phyloP scores from a whole-genome alignment of 2,113 vertebrate genomes.

The Alethe castanea region DNA sequence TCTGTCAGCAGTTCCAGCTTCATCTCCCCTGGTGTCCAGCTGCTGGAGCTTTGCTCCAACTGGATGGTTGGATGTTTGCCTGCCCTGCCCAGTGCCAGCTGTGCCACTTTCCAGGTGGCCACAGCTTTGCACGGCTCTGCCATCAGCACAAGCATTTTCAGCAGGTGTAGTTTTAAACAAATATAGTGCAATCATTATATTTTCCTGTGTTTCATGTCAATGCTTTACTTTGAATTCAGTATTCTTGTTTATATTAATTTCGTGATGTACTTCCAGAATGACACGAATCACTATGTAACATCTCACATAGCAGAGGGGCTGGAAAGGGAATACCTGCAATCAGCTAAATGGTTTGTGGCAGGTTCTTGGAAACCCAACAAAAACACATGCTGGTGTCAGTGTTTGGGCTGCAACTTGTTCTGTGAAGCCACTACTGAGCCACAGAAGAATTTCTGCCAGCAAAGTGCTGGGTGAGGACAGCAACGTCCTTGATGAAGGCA shows the following conservation, averaged over 20 bases:
- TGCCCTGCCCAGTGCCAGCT: not conserved
- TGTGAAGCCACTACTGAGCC: not conserved
- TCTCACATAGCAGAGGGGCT: not conserved
- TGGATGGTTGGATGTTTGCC: not conserved
- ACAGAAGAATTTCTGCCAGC: not conserved
- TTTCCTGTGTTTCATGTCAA: too few relatives aligned
- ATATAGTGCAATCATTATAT: too few relatives aligned
- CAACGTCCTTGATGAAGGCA: not conserved
- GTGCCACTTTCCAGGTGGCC: not conserved
- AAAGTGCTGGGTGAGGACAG: not conserved
- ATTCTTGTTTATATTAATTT: too few relatives aligned
- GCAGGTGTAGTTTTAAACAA: not conserved
- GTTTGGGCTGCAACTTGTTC: fast-evolving
- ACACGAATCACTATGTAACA: too few relatives aligned
- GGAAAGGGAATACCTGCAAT: not conserved
- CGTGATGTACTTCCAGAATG: too few relatives aligned
- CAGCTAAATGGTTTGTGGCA: not conserved
- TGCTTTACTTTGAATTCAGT: too few relatives aligned
- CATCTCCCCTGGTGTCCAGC: not conserved
- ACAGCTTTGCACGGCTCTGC: fast-evolving
- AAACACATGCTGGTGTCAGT: fast-evolving
- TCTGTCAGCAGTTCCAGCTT: not conserved
- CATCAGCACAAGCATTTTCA: not conserved
- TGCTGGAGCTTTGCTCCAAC: not conserved
- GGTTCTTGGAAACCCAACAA: not conserved